Evolutionary conservation across 2,888 invertebrate genomes (phyloP), one percentile per base, ranked within the genome.

Genomic region (Drosophila nr. perissopoda): DNA sequence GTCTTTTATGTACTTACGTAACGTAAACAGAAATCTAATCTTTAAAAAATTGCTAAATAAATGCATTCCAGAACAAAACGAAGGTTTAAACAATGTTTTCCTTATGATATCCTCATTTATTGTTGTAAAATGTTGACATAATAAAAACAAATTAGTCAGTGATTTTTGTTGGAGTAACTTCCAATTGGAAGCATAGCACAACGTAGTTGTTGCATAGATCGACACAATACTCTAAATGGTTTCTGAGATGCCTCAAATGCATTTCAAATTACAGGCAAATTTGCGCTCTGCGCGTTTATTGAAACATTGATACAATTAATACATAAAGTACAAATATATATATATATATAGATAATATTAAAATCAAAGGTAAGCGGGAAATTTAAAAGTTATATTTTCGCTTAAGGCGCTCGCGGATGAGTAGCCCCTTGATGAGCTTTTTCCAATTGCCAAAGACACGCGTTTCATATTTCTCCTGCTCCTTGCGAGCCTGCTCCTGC

Each of bases 391-490:
- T 40, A 10, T 40, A 40, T 40, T n/a, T 40, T 40, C 40, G 40
- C 84, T 96, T 96, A 6, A 98, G 94, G 48, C 95, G 94, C 90
- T 97, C 96, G 27, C 96, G 94, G 78, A 98, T 97, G 0, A 97
- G 91, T 25, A 98, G 93, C 0, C 98, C 98, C 89, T 95, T 96
- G 69, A 98, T 97, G 0, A 99, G 94, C 66, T 95, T 96, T 84
- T 94, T 96, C 99, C 99, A 99, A 92, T 98, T 98, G 1, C 96
- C 97, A 83, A 96, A 97, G 4, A 98, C 96, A 69, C 97, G 94
- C 73, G 96, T 95, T 82, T 97, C 96, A 53, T 95, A 94, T 93
- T 97, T 98, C 93, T 98, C 97, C 62, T 93, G 94, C 69, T 96
- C 96, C 76, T 95, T 95, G 69, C 95, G 95, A 72, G 95, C 95